Evolutionary conservation across 2,888 invertebrate genomes (phyloP), one percentile per base, ranked within the genome.

Genomic region (Lathronympha strigana): DNA sequence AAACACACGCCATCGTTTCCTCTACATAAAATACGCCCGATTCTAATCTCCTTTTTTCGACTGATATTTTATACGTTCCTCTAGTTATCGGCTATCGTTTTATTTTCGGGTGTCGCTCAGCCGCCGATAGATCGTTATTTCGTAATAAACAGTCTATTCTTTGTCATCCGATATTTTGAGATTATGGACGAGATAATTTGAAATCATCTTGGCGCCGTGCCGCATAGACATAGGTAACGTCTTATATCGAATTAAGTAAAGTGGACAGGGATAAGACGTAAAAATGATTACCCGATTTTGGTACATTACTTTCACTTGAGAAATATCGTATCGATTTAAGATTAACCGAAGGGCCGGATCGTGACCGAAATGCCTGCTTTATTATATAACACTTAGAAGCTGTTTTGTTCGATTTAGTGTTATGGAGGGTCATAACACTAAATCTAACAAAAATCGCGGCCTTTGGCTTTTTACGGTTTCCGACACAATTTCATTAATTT

Each of bases 121-220:
- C 78, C 77, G 78, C 79, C 87, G 82, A 84, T 84, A 79, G 84
- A 84, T 90, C 84, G 88, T 88, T 89, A 90, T 87, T 88, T 87
- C 75, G 85, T 88, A 87, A 90, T 91, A 91, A 90, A 91, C 89
- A 89, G 88, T 79, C 84, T 83, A 86, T 91, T 87, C 87, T 87
- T 87, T 89, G 91, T 87, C 89, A 91, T 90, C 78, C 78, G 91
- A 92, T 91, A 90, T 88, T 88, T 86, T 69, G 76, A 85, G 86
- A 88, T 87, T 78, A 80, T 78, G 74, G 70, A 72, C 71, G 74
- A 81, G 86, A 87, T 90, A 82, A 83, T 79, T 77, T 72, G 78
- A 77, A 77, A 78, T 82, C 75, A 75, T 72, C 77, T 78, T 81
- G 86, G 86, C 86, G 88, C 86, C 87, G 83, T 38, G 63, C 84